These are phyloP conservation scores for Andrena minutula DNA, from an alignment of 2,888 invertebrate genomes.

Conservation along the genomic window DNA sequence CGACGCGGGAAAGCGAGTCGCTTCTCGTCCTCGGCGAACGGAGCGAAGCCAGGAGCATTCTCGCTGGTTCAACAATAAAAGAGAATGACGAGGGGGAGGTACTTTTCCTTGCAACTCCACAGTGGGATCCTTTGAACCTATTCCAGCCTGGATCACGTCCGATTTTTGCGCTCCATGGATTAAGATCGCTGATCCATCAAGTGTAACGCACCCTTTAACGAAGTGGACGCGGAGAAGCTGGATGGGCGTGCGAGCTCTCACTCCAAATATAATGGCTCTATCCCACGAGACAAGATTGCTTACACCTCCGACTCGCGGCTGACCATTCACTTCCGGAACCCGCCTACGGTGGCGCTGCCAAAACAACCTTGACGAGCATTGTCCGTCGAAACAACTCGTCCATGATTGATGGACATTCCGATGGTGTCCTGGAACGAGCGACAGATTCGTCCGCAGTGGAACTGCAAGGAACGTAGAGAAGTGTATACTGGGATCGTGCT, in stretches of 20 bases:
- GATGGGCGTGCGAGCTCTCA: conserved; percentile 44
- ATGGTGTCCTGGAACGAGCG: background rate
- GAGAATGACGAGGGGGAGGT: background rate
- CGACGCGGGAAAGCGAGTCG: too few species aligned
- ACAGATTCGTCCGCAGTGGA: background rate
- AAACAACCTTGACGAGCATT: conserved; percentile 76
- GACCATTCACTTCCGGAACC: conserved; percentile 77
- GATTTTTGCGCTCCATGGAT: conserved; percentile 27
- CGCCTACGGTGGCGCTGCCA: conserved; percentile 80
- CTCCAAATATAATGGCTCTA: conserved; percentile 62
- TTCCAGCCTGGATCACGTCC: conserved; percentile 32
- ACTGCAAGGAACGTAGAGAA: background rate
- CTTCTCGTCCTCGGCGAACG: too few species aligned
- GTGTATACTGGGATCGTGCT: background rate
- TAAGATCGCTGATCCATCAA: conserved; percentile 75
- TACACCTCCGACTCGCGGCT: conserved; percentile 75
- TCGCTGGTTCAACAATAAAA: background rate
- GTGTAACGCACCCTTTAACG: conserved; percentile 27
- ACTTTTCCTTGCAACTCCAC: background rate
- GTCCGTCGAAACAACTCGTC: conserved; percentile 67
- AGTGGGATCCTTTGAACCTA: conserved; percentile 27
- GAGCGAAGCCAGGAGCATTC: too few species aligned
- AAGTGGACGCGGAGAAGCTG: conserved; percentile 4
- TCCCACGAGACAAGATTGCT: conserved; percentile 63
- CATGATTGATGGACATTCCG: conserved; percentile 73